These are phyloP conservation scores for Tupaia chinensis DNA, from an alignment of 2,113 vertebrate genomes.

Conservation along the genomic window DNA sequence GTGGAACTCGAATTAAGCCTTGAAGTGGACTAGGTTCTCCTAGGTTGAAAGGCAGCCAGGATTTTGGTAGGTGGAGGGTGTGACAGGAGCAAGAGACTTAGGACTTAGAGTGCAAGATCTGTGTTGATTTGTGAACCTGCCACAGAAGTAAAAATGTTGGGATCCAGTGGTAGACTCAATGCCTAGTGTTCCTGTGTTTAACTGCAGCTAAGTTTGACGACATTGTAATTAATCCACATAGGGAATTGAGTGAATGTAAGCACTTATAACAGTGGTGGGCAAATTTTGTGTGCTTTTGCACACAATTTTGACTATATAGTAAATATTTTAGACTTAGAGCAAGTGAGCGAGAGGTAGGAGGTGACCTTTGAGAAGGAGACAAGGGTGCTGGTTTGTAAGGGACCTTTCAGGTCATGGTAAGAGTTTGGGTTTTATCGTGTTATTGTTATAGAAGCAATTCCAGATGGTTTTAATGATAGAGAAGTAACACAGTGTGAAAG, in stretches of 20 bases:
- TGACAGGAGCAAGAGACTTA: background rate
- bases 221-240: background rate
- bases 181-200: background rate
- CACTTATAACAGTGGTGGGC: background rate
- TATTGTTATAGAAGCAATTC: background rate
- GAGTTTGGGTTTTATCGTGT: slow-evolving; percentile 4
- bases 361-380: background rate
- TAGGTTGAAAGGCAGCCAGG: background rate
- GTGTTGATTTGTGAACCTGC: slow-evolving; percentile 5
- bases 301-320: background rate
- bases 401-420: background rate
- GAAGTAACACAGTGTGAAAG: background rate
- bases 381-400: background rate
- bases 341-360: background rate
- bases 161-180: background rate
- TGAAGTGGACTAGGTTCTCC: background rate
- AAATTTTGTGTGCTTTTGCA: background rate
- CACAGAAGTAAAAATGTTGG: background rate
- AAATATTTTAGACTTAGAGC: slow-evolving; percentile 22
- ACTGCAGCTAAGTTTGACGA: background rate
- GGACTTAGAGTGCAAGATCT: background rate
- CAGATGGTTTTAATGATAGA: background rate
- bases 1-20: slow-evolving; percentile 24
- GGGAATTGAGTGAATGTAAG: background rate
- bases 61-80: background rate